Evolutionary conservation across 2,113 vertebrate species (phyloP), one percentile per base, ranked within the genome.

Genomic region (Salminus brasiliensis): DNA sequence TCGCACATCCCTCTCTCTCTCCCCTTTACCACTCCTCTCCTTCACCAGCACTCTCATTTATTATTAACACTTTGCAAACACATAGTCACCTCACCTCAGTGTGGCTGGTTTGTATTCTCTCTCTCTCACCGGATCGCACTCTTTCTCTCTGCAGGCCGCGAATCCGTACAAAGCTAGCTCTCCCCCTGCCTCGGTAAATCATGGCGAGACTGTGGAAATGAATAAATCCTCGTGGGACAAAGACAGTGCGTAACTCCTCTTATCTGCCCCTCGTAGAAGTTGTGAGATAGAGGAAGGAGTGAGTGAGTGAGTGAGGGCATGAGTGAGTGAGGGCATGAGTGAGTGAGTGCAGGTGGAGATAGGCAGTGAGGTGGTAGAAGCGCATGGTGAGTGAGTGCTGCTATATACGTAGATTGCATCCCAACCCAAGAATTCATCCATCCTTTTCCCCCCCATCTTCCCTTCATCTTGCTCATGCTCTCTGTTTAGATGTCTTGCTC

Each of bases 121-220:
- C 52, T 30, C 30, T 13, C n/a, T 2, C 36, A 27, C 52, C 59
- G 57, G 1, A 27, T 49, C 23, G 39, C 68, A 27, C 66, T 32
- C 70, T 72, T 47, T 45, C 65, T 73, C 55, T 73, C 65, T 72
- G 32, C 53, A 84, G 83, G 70, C 79, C 47, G 74, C 34, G 62
- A 89, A 89, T 86, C 91, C 92, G 74, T 94, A 94, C 89, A 95
- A 93, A 89, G 90, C 75, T 78, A 83, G 91, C 0, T 62, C 86
- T 21, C 88, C 89, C 9, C 49, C 87, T 39, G 76, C 78, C 67
- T 60, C 90, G 34, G 62, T 87, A 52, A 83, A 78, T 67, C 88
- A 72, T 12, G 59, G 91, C 0, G 82, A 90, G 53, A 94, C 93
- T 74, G 90, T 92, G 74, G 93, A 94, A 86, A 91, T 86, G 85